Conservation (phyloP, 2,113 vertebrate species). For the Struthio camelus region DNA sequence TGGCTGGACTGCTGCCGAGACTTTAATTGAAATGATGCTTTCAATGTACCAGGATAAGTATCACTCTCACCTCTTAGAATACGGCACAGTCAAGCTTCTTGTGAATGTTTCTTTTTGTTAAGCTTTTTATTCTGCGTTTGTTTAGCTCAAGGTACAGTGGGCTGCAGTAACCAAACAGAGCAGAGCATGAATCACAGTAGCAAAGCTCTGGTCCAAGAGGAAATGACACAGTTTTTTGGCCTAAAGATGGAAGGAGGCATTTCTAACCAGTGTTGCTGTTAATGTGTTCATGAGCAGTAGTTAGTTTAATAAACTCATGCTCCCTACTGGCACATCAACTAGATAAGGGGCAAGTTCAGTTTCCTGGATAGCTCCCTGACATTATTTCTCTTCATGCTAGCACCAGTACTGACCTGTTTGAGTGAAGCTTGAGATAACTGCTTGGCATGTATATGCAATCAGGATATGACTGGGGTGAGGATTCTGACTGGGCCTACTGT, state of each 20-base stretch:
- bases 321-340: not conserved
- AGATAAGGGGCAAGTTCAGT: not conserved
- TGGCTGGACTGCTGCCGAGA: not conserved
- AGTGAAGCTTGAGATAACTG: not conserved
- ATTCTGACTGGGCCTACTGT: not conserved
- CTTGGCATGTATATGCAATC: not conserved
- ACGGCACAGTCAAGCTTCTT: not conserved
- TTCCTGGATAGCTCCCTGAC: not conserved
- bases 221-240: constrained; percentile 6
- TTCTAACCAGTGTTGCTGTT: not conserved
- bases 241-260: not conserved
- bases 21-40: not conserved
- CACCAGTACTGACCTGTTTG: not conserved
- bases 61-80: accelerated
- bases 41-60: not conserved
- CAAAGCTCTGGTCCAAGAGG: not conserved
- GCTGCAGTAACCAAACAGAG: too few relatives aligned
- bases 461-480: not conserved
- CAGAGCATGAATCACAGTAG: not conserved
- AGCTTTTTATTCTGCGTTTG: not conserved
- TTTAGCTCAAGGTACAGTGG: not conserved
- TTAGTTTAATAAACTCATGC: not conserved
- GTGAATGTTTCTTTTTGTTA: not conserved
- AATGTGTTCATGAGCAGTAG: not conserved
- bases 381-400: not conserved